A percentile compares a stretch with the other conserved stretches of the same genome.
phyloP scores from a whole-genome alignment of 2,888 invertebrate genomes.

The Coronaproctus castanopsis region DNA sequence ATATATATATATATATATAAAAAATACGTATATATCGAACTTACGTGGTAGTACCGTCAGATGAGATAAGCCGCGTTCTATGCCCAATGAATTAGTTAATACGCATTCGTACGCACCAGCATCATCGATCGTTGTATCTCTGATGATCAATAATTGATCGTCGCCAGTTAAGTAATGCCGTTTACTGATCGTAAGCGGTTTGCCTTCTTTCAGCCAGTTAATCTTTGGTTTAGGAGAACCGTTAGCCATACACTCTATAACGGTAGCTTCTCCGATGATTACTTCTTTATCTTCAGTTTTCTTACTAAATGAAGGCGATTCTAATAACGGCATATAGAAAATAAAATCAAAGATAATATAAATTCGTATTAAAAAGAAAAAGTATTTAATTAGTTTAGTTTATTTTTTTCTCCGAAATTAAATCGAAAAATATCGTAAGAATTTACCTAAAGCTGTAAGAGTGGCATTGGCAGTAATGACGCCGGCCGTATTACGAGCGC shows the following conservation, averaged over 20 bases:
- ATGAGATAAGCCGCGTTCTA: conserved; percentile 46
- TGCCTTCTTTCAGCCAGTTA: conserved; percentile 69
- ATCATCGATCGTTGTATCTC: conserved; percentile 54
- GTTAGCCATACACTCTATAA: conserved; percentile 68
- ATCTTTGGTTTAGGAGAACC: conserved; percentile 65
- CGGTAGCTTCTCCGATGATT: conserved; percentile 59
- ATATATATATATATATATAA: too few species aligned
- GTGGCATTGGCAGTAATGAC: conserved; percentile 68
- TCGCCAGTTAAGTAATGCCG: conserved; percentile 72
- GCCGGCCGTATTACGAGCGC: conserved; percentile 76
- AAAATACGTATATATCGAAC: too few species aligned
- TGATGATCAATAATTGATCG: conserved; percentile 70
- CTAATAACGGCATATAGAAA: conserved; percentile 28
- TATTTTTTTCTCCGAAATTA: too few species aligned
- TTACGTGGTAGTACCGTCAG: conserved; percentile 46
- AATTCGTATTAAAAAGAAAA: conserved; percentile 4
- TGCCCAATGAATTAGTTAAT: conserved; percentile 66
- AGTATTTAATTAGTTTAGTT: background rate
- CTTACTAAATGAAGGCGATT: conserved; percentile 67
- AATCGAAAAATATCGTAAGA: too few species aligned
- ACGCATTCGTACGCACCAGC: conserved; percentile 76
- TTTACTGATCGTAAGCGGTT: conserved; percentile 46
- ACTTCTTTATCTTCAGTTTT: conserved; percentile 70
- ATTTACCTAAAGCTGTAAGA: conserved; percentile 49
- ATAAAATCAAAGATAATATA: conserved; percentile 2